Conservation (phyloP, 2,113 vertebrate genomes). For the Sigmodon hispidus region DNA sequence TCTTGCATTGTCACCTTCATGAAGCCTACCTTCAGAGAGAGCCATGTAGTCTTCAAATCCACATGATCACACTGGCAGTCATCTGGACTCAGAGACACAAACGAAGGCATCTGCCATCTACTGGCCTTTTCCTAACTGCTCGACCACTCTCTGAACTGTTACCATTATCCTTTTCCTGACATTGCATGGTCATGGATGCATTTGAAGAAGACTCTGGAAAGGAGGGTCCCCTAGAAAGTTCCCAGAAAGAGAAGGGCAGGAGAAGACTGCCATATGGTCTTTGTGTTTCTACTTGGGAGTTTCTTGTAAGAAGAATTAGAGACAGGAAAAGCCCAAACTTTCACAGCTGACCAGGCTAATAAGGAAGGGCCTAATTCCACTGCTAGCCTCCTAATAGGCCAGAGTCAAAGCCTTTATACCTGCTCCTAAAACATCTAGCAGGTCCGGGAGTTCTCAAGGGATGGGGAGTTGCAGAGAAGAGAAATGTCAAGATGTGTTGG, state of each 20-base stretch:
- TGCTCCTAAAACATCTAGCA: neutral
- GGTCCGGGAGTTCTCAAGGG: neutral
- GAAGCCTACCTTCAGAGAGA: slow-evolving; percentile 61
- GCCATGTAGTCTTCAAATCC: neutral
- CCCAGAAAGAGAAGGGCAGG: neutral
- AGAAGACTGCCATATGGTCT: neutral
- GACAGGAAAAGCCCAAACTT: neutral
- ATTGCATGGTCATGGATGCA: neutral
- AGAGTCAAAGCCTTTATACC: slow-evolving; percentile 38
- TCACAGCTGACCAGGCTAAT: neutral
- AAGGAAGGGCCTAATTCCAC: neutral
- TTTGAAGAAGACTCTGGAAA: neutral
- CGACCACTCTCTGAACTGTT: slow-evolving; percentile 50
- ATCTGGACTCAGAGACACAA: slow-evolving; percentile 45
- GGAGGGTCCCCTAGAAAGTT: neutral
- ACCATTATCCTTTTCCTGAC: slow-evolving; percentile 74
- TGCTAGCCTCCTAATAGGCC: neutral
- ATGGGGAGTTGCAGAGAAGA: no score
- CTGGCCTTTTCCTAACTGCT: slow-evolving; percentile 67
- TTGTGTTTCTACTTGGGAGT: neutral
- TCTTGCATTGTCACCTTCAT: slow-evolving; percentile 53
- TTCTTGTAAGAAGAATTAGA: neutral
- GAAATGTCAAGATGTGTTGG: no score
- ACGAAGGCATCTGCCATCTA: neutral
- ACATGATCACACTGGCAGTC: neutral